Percentiles rank a stretch among this genome's conserved stretches.
Conservation (phyloP, 2,797 vertebrate species). For the Capromys pilorides region DNA sequence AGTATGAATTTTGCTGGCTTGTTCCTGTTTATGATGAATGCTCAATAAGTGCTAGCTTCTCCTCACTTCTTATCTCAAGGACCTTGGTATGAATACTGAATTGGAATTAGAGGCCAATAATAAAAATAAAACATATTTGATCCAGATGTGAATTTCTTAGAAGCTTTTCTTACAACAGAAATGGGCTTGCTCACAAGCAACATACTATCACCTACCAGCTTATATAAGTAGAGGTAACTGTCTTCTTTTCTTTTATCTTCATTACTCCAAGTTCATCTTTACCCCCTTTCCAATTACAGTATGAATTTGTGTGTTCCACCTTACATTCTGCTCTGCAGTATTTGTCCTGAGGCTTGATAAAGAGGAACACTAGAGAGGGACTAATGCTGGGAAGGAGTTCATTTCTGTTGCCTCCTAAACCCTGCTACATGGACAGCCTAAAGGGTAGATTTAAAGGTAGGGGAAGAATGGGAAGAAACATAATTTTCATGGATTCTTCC, state of each 20-base stretch:
- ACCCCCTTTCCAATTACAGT: not conserved
- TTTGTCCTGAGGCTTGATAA: not conserved
- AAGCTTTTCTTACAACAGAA: not conserved
- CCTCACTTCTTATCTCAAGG: not conserved
- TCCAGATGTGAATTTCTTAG: not conserved
- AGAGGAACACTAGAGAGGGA: not conserved
- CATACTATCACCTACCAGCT: not conserved
- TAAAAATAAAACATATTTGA: not conserved
- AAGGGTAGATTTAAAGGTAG: conserved; percentile 3
- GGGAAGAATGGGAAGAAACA: not conserved
- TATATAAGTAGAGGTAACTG: not conserved
- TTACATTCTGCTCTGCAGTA: not conserved
- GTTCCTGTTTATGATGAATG: not conserved
- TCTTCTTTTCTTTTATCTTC: not conserved
- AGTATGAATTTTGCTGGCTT: not conserved
- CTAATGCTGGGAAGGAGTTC: not conserved
- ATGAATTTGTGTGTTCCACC: not conserved
- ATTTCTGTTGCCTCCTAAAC: not conserved
- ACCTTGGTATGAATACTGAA: not conserved
- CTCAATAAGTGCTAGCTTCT: not conserved
- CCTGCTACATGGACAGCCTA: not conserved
- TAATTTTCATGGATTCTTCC: conserved; percentile 35
- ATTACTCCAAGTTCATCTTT: not conserved
- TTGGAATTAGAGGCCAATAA: not conserved
- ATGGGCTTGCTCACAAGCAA: not conserved